A percentile compares a stretch with the other conserved stretches of the same genome.
Conservation (phyloP, 1,140 invertebrate genomes). For the Pinna nobilis region DNA sequence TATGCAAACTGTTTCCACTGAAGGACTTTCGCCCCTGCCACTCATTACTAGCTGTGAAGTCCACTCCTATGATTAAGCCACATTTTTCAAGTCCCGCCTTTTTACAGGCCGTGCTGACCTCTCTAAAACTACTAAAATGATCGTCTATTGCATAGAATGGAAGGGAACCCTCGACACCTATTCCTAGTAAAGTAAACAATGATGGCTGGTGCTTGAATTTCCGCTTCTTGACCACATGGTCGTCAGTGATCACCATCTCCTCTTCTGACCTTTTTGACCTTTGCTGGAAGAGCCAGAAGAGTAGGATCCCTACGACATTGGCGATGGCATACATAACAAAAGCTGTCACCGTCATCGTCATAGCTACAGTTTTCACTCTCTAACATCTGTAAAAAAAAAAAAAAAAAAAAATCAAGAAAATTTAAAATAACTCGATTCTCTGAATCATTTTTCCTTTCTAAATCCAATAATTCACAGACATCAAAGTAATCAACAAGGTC, state of each 20-base stretch:
- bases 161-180: conserved; percentile 39
- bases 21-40: conserved; percentile 78
- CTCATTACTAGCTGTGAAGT: conserved; percentile 78
- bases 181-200: conserved; percentile 62
- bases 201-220: conserved; percentile 54
- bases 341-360: conserved; percentile 34
- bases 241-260: conserved; percentile 29
- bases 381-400: conserved; percentile 1
- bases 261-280: conserved; percentile 20
- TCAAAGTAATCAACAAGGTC: no score
- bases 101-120: conserved; percentile 70
- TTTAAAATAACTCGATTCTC: background rate
- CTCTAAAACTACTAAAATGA: conserved; percentile 67
- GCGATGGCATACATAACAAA: conserved; percentile 38
- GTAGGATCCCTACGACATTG: conserved; percentile 26
- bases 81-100: conserved; percentile 75
- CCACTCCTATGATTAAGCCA: conserved; percentile 75
- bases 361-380: background rate
- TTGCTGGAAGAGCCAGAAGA: conserved; percentile 36
- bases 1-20: conserved; percentile 73
- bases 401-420: background rate
- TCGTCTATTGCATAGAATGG: conserved; percentile 67
- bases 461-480: no score
- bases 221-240: background rate
- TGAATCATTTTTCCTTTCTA: no score